phyloP scores from a whole-genome alignment of 2,113 vertebrate genomes.

The Microcebus murinus region DNA sequence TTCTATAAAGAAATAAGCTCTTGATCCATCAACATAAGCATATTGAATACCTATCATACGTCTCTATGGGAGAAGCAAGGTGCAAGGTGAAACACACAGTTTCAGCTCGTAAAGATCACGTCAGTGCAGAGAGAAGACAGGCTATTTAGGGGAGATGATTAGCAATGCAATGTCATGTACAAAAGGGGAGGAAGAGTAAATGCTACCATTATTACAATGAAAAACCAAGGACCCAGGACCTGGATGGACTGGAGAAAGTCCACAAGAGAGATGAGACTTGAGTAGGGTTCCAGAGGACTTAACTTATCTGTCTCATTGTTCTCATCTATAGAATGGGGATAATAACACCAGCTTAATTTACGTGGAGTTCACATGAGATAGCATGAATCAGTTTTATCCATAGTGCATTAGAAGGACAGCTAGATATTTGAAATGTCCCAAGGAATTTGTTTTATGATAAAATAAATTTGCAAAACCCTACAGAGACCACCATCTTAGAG shows the following conservation, averaged over 20 bases:
- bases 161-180: neutral
- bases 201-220: neutral
- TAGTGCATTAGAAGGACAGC: neutral
- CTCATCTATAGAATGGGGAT: neutral
- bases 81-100: neutral
- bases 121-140: neutral
- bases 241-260: neutral
- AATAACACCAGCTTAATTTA: neutral
- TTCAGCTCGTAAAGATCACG: neutral
- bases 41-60: neutral
- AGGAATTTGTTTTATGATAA: neutral
- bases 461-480: conserved; percentile 6
- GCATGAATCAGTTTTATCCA: neutral
- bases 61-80: neutral
- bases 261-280: neutral
- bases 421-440: neutral
- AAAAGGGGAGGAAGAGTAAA: neutral
- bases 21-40: neutral
- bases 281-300: neutral
- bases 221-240: neutral
- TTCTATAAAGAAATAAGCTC: neutral
- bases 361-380: neutral
- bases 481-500: neutral
- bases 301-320: neutral
- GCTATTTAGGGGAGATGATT: neutral